Base-by-base conservation (phyloP, 2,797 vertebrate species). In the Takifugu rubripes region DNA sequence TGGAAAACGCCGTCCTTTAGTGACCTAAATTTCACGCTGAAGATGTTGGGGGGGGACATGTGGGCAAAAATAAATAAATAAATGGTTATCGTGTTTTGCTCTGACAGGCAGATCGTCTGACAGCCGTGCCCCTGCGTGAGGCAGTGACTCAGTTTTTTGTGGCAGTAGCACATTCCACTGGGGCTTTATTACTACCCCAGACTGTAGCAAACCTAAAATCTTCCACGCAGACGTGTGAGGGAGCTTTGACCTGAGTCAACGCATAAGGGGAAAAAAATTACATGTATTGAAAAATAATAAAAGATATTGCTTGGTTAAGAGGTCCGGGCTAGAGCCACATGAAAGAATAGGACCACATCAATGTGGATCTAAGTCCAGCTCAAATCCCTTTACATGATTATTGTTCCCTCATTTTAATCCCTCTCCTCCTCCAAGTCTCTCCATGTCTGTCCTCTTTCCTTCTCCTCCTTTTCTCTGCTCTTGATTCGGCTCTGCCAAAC, bases 21-120 rank as follows among this genome's bases (percentile, higher is more conserved):
- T 90, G 90, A 90, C 90, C 89, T 88, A 88, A 86, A 90, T 90
- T 87, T 89, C 58, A 56, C 69, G 77, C 81, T 79, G 77, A 87
- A 82, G 72, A 82, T 70, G 70, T 55, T 47, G 24, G 54, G 36
- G 44, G 58, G 65, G 61, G 17, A 46, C 46, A 14, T 68, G 47
- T 21, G 46, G 54, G 67, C 57, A 17, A 68, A 78, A 73, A 75
- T 60, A 64, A 68, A 74, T 21, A 46, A 46, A 46, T 21, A 46
- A 46, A 46, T 9, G 17, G 8, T n/a, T 21, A 21, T 21, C 65
- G 62, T 72, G 75, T 84, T 78, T 74, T 59, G 61, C 50, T 74
- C 49, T 52, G 72, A 69, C 67, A 53, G 66, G 70, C 72, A 62
- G 69, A 72, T 64, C 59, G 66, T 56, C 29, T 15, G 43, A 64